These are phyloP conservation scores for Misgurnus mizolepis DNA, from an alignment of 2,113 vertebrate species.

Conservation along the genomic window DNA sequence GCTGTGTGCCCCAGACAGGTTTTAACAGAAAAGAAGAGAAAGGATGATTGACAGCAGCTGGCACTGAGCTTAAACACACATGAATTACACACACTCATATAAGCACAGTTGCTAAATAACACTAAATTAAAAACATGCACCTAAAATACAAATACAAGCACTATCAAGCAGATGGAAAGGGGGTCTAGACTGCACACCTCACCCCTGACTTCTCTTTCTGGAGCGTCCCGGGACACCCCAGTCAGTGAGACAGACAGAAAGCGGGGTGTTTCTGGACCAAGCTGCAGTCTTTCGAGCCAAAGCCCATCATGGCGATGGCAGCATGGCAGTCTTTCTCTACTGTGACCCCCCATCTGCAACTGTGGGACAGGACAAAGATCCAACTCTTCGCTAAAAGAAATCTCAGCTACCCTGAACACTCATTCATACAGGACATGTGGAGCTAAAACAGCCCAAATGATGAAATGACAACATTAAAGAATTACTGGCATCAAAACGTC, in stretches of 20 bases:
- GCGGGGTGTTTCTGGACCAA: slow-evolving; percentile 44
- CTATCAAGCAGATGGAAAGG: slow-evolving; percentile 46
- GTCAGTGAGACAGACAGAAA: slow-evolving; percentile 56
- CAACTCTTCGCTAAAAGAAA: slow-evolving; percentile 2
- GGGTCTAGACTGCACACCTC: slow-evolving; percentile 31
- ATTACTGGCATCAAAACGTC: not conserved
- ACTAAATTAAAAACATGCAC: not conserved
- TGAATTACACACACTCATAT: not conserved
- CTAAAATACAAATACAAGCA: slow-evolving; percentile 11
- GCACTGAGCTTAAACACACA: slow-evolving; percentile 2
- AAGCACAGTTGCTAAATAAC: not conserved
- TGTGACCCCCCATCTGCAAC: slow-evolving; percentile 34
- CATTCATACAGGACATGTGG: not conserved
- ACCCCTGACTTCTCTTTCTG: slow-evolving; percentile 38
- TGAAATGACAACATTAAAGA: not conserved
- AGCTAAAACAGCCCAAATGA: not conserved
- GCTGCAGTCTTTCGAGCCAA: slow-evolving; percentile 43
- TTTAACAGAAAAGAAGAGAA: slow-evolving; percentile 22
- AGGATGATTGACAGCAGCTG: slow-evolving; percentile 30
- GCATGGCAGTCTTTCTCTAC: slow-evolving; percentile 35
- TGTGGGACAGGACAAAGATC: slow-evolving; percentile 7
- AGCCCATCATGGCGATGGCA: slow-evolving; percentile 42
- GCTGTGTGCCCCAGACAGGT: slow-evolving; percentile 13
- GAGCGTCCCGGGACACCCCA: slow-evolving; percentile 41
- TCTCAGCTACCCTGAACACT: not conserved